Conservation (phyloP, 2,888 invertebrate species). For the Automeris io region DNA sequence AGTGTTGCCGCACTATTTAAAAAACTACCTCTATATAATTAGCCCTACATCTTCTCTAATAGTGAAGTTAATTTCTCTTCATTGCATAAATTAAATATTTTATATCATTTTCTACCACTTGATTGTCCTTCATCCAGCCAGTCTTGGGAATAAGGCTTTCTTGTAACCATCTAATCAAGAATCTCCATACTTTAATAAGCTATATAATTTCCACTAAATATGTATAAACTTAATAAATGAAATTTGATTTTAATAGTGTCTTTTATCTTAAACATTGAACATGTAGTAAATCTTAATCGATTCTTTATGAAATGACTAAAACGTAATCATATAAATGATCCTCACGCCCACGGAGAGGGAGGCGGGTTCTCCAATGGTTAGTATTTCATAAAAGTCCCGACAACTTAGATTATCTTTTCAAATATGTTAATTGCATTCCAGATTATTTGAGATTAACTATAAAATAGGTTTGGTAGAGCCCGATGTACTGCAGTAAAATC, state of each 20-base stretch:
- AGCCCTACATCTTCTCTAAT: not conserved
- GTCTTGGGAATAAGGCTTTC: not conserved
- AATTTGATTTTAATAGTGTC: constrained; percentile 8
- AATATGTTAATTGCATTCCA: constrained; percentile 10
- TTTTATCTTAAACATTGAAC: constrained; percentile 9
- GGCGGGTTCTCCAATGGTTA: constrained; percentile 1
- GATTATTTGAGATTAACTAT: constrained; percentile 6
- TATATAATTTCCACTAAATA: constrained; percentile 1
- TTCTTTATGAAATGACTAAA: constrained; percentile 8
- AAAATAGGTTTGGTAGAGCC: constrained; percentile 4
- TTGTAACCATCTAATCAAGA: not conserved
- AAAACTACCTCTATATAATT: not conserved
- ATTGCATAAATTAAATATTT: not conserved
- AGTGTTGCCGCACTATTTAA: too few relatives aligned
- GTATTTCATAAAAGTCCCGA: constrained; percentile 3
- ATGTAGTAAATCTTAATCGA: constrained; percentile 8
- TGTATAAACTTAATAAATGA: constrained; percentile 4
- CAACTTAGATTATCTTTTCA: constrained; percentile 8
- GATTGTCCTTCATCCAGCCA: constrained; percentile 1
- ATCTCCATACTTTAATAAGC: not conserved
- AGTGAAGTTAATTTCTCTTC: not conserved
- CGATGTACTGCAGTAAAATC: constrained; percentile 1
- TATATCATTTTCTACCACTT: not conserved
- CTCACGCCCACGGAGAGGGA: constrained; percentile 7
- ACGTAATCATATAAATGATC: constrained; percentile 8